These are phyloP conservation scores for Mola mola DNA, from an alignment of 2,113 vertebrate genomes.

Conservation along the genomic window DNA sequence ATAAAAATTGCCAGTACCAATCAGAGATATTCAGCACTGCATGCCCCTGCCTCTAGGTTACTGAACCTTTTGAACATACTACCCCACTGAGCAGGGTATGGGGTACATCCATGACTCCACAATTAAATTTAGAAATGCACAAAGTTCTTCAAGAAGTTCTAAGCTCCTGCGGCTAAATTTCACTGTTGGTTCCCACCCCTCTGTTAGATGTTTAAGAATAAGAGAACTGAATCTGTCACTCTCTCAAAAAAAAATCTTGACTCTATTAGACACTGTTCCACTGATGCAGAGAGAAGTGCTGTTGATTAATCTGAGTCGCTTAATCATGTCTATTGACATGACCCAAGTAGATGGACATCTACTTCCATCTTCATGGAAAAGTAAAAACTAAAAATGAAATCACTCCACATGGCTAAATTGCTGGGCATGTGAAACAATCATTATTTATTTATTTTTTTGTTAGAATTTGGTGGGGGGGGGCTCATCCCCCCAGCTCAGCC, in stretches of 20 bases:
- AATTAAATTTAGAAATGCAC: constrained; percentile 30
- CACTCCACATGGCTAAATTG: constrained; percentile 68
- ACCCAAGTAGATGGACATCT: constrained; percentile 43
- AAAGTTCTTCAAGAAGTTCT: no score
- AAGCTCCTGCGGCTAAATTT: no score
- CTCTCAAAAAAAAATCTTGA: constrained; percentile 3
- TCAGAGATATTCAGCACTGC: no score
- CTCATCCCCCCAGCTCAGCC: constrained; percentile 68
- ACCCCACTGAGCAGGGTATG: no score
- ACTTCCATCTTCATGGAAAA: constrained; percentile 43
- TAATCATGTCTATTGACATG: constrained; percentile 67
- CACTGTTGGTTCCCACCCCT: no score
- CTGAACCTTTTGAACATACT: no score
- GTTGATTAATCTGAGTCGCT: constrained; percentile 61
- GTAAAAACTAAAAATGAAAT: constrained; percentile 71
- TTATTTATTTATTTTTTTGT: constrained; percentile 75
- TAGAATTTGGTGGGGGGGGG: constrained; percentile 18
- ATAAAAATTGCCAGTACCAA: no score
- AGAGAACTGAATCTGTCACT: not conserved
- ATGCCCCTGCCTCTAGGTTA: no score
- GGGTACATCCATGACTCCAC: no score
- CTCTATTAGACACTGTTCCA: constrained; percentile 1
- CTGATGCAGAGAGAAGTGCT: constrained; percentile 41
- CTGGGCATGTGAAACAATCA: constrained; percentile 53
- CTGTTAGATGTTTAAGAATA: not conserved